Conservation (phyloP, 1,140 invertebrate genomes). For the Helicoverpa armigera region DNA sequence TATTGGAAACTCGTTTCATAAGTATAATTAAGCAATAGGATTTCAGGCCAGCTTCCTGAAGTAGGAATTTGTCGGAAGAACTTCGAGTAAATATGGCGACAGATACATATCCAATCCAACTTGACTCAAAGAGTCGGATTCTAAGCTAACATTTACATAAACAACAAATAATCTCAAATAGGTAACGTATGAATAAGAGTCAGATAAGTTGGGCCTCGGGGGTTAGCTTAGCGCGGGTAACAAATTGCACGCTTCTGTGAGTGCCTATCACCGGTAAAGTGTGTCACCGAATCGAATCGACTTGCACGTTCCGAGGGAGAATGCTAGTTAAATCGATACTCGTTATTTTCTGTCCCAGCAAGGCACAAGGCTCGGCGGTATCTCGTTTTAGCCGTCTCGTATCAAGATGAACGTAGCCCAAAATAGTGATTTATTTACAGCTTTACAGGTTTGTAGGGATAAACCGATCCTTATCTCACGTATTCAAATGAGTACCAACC, state of each 20-base stretch:
- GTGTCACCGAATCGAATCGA: constrained; percentile 58
- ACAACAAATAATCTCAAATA: constrained; percentile 23
- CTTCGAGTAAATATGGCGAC: no score
- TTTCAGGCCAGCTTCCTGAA: background rate
- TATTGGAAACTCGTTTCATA: no score
- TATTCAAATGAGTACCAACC: constrained; percentile 7
- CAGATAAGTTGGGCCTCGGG: constrained; percentile 17
- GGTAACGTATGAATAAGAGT: constrained; percentile 35
- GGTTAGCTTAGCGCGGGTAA: constrained; percentile 50
- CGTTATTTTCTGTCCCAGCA: constrained; percentile 52
- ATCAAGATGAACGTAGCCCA: constrained; percentile 34
- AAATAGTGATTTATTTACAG: constrained; percentile 32
- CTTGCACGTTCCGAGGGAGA: constrained; percentile 53
- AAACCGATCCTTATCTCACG: constrained; percentile 5
- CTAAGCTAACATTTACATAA: constrained; percentile 23
- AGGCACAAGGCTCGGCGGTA: constrained; percentile 23
- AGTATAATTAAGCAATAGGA: no score
- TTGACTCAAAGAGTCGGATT: constrained; percentile 9
- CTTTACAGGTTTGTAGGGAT: constrained; percentile 13
- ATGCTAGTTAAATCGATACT: constrained; percentile 62
- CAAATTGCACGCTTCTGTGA: constrained; percentile 55
- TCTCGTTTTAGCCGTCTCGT: constrained; percentile 43
- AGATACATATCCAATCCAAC: background rate
- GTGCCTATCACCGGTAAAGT: constrained; percentile 58
- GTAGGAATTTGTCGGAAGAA: background rate